A percentile compares a stretch with the other conserved stretches of the same genome.
Evolutionary conservation across 2,797 vertebrate genomes (phyloP).

Genomic region (Spondyliosoma cantharus): DNA sequence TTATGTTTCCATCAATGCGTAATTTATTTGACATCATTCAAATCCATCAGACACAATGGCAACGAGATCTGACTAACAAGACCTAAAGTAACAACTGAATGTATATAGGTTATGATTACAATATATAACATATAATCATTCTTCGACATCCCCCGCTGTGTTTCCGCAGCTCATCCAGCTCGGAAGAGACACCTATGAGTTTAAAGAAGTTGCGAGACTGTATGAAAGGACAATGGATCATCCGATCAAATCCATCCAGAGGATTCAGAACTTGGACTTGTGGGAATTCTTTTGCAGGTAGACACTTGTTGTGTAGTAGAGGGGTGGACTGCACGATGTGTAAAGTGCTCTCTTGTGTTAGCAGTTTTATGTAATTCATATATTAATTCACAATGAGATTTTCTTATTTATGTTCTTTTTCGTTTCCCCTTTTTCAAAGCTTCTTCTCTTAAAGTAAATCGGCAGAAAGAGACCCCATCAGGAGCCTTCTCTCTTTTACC

Average conservation of each 20-base stretch:
- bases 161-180: slow-evolving; percentile 89
- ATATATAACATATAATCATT: no score
- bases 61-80: no score
- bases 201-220: slow-evolving; percentile 92
- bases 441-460: slow-evolving; percentile 4
- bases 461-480: background rate
- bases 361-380: background rate
- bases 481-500: background rate
- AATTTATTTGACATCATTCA: background rate
- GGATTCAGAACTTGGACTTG: slow-evolving; percentile 97
- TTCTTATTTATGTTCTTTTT: no score
- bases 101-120: no score
- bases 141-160: slow-evolving; percentile 4
- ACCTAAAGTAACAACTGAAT: no score
- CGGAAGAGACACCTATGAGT: slow-evolving; percentile 93
- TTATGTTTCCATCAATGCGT: background rate
- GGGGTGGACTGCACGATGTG: background rate
- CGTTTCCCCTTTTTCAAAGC: background rate
- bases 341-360: background rate
- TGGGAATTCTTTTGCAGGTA: slow-evolving; percentile 99
- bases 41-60: no score
- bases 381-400: background rate
- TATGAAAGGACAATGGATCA: slow-evolving; percentile 95
- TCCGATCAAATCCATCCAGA: slow-evolving; percentile 93
- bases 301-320: slow-evolving; percentile 21